Conservation (phyloP, 2,113 vertebrate species). For the Chiloscyllium plagiosum region DNA sequence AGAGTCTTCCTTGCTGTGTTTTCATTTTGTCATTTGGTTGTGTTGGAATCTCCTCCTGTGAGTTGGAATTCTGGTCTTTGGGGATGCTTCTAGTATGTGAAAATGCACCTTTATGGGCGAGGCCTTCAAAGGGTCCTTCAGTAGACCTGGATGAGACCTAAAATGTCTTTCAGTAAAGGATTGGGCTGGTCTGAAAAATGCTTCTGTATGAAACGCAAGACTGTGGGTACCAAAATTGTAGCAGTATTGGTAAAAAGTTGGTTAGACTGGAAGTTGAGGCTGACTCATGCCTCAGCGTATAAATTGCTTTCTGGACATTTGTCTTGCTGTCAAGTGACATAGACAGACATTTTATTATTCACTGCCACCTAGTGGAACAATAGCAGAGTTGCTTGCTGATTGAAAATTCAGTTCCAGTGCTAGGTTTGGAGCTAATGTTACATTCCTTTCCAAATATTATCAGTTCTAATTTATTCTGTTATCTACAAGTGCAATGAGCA, state of each 20-base stretch:
- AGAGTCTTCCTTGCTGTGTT: background rate
- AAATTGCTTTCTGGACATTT: background rate
- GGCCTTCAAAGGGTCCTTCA: background rate
- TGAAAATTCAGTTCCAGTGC: background rate
- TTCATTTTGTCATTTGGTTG: background rate
- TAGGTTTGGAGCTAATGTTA: background rate
- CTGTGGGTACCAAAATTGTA: background rate
- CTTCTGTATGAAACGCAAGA: background rate
- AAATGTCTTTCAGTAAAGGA: background rate
- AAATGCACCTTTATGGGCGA: background rate
- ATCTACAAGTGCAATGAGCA: background rate
- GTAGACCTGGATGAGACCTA: background rate
- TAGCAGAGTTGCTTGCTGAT: background rate
- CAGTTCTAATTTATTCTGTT: background rate
- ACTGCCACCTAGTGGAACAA: conserved; percentile 15
- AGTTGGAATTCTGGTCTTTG: background rate
- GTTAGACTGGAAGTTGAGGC: background rate
- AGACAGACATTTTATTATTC: background rate
- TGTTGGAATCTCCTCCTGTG: background rate
- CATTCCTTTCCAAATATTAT: background rate
- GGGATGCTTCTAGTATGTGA: background rate
- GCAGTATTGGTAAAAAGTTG: background rate
- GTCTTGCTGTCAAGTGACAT: background rate
- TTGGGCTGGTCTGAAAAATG: background rate
- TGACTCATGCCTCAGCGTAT: background rate